phyloP scores from a whole-genome alignment of 2,797 vertebrate species.

The Neostethus bicornis region DNA sequence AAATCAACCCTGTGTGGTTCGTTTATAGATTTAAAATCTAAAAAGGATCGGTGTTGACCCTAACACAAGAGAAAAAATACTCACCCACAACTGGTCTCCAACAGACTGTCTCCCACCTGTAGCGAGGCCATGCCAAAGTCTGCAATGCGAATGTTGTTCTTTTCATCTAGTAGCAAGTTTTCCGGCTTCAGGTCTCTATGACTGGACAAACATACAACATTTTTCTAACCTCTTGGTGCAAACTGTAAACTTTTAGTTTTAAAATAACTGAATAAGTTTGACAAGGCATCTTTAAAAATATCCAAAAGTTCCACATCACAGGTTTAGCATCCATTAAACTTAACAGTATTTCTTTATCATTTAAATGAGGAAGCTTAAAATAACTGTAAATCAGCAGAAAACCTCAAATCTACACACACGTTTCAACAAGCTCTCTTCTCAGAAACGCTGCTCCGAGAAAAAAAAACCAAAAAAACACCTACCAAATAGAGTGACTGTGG shows the following conservation, averaged over 20 bases:
- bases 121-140: conserved; percentile 95
- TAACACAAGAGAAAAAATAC: too few species aligned
- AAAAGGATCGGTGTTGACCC: too few species aligned
- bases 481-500: conserved; percentile 95
- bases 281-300: conserved; percentile 8
- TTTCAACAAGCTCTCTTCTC: conserved; percentile 4
- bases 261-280: not conserved
- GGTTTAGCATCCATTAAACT: not conserved
- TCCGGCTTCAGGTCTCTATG: conserved; percentile 95
- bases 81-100: conserved; percentile 94
- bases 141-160: conserved; percentile 93
- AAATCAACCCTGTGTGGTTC: too few species aligned
- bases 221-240: not conserved
- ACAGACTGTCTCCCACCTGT: conserved; percentile 93
- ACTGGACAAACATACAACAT: conserved; percentile 67
- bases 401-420: conserved; percentile 3
- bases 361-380: conserved; percentile 7
- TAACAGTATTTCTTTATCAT: conserved; percentile 3
- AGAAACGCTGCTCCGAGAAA: conserved; percentile 2
- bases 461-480: conserved; percentile 48
- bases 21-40: too few species aligned
- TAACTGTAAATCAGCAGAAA: not conserved
- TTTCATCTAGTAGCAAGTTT: conserved; percentile 92
- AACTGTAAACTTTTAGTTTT: not conserved
- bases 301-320: not conserved